Base-by-base conservation (phyloP, 2,888 invertebrate genomes). In the Marasmarcha lunaedactyla region DNA sequence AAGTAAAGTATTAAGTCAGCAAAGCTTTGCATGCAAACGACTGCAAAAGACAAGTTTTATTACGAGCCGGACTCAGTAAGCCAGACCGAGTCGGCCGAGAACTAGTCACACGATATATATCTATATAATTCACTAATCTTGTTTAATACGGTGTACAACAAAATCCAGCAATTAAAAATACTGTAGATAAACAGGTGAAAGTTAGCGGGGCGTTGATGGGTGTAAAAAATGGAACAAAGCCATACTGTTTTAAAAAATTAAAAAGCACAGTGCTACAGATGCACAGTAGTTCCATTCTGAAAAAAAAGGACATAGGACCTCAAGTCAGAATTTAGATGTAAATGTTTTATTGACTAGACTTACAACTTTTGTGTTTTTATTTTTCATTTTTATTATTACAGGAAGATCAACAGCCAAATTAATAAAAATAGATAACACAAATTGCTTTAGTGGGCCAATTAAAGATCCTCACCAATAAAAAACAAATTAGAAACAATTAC, bases 181-280 rank as follows among this genome's bases (percentile, higher is more conserved):
- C 30, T 30, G 30, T 2, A 10, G 11, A 30, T n/a, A 10, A 10
- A 30, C 4, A n/a, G 4, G 30, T 30, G 4, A 3, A 10, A 11
- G n/a, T 30, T 3, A 20, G 20, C 11, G 4, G 6, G 30, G 2
- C 3, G 30, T 30, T 30, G 30, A n/a, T 3, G 30, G 30, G n/a
- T 30, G 30, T 30, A 30, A 3, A 3, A 30, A 3, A 72, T 74
- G 76, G 76, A 71, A 44, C 54, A 12, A 34, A 58, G 76, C 76
- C 76, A 77, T 67, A 59, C 61, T 66, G 69, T 72, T 74, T 72
- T 73, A 64, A 73, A 73, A 73, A 77, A 76, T 71, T 71, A 63
- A 59, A 64, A 63, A 50, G 47, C 39, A 50, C 49, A 50, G 12
- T 36, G 41, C 43, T 40, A 39, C 38, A 37, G 36, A 37, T 44